A percentile compares a stretch with the other conserved stretches of the same genome.
These are phyloP conservation scores for Parnassius glacialis DNA, from an alignment of 2,888 invertebrate species.

Conservation along the genomic window DNA sequence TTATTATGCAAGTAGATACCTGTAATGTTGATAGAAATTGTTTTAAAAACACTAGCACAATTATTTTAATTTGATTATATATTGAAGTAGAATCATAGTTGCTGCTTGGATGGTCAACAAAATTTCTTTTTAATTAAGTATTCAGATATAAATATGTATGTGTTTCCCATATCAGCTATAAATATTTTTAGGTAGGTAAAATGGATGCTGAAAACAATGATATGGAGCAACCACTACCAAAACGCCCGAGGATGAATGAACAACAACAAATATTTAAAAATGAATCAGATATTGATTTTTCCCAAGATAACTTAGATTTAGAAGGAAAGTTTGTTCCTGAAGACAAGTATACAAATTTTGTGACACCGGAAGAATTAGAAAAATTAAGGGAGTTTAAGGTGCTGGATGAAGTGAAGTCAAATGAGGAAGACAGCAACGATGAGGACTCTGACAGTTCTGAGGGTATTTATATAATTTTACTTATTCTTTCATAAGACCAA, in stretches of 20 bases:
- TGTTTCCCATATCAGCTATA: slow-evolving; percentile 14
- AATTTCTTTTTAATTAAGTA: too few relatives aligned
- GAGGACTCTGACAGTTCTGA: slow-evolving; percentile 58
- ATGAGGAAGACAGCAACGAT: slow-evolving; percentile 67
- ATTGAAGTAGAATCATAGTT: too few relatives aligned
- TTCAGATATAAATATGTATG: background rate
- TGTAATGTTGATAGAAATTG: too few relatives aligned
- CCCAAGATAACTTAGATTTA: slow-evolving; percentile 34
- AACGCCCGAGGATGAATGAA: slow-evolving; percentile 40
- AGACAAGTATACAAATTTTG: slow-evolving; percentile 49
- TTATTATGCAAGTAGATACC: too few relatives aligned
- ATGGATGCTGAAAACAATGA: slow-evolving; percentile 27
- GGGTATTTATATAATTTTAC: slow-evolving; percentile 41
- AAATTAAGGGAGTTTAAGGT: slow-evolving; percentile 66
- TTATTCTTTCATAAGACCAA: background rate
- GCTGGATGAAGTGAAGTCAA: slow-evolving; percentile 68
- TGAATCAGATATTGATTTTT: slow-evolving; percentile 31
- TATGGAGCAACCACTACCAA: slow-evolving; percentile 41
- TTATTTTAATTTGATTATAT: too few relatives aligned
- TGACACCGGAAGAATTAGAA: slow-evolving; percentile 56
- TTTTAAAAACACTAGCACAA: too few relatives aligned
- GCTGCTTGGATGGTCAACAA: too few relatives aligned
- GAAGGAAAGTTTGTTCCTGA: slow-evolving; percentile 33
- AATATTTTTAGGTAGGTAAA: slow-evolving; percentile 27
- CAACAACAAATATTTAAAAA: background rate